Conservation (phyloP, 1,140 invertebrate genomes). For the Sogatella furcifera region DNA sequence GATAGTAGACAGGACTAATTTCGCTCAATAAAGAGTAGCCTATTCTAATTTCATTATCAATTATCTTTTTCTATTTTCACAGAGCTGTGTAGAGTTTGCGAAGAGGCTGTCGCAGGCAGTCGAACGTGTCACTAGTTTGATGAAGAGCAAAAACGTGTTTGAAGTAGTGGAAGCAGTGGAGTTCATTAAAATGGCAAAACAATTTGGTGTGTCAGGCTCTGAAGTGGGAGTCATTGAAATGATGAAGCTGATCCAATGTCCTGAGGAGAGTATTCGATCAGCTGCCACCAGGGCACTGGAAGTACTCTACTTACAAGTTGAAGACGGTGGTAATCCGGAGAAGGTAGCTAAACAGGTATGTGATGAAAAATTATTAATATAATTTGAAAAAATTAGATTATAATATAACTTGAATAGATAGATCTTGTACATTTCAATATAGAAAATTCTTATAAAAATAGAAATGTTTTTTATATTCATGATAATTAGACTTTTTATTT, state of each 20-base stretch:
- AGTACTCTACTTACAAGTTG: not conserved
- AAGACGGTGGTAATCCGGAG: no score
- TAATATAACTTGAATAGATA: no score
- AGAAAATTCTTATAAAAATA: no score
- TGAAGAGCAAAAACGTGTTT: not conserved
- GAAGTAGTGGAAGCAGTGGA: not conserved
- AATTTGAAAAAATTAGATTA: no score
- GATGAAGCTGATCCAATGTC: not conserved
- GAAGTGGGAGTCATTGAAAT: not conserved
- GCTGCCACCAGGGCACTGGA: not conserved
- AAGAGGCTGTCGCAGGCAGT: not conserved
- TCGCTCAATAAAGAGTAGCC: no score
- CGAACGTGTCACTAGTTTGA: not conserved
- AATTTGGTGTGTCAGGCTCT: not conserved
- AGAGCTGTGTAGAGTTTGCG: not conserved
- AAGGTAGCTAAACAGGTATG: no score
- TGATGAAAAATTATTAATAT: no score
- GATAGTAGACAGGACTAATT: no score
- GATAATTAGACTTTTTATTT: no score
- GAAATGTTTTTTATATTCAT: no score
- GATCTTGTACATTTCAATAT: no score
- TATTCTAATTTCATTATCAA: no score
- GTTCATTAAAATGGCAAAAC: not conserved
- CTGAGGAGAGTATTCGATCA: not conserved
- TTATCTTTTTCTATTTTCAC: not conserved